Conservation (phyloP, 1,140 invertebrate species). For the Pinna nobilis region DNA sequence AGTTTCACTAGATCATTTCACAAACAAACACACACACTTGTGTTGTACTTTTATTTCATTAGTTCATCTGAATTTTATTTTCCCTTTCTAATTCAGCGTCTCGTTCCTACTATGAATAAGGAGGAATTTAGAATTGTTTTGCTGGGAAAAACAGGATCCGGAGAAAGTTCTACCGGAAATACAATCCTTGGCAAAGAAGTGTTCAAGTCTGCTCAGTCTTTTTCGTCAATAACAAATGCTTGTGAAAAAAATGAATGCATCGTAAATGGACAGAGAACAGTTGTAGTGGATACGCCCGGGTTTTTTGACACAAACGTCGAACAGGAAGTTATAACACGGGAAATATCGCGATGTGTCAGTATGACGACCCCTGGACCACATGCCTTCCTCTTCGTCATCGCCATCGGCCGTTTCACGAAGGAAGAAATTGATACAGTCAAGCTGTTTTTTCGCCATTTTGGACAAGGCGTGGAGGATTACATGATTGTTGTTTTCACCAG, state of each 20-base stretch:
- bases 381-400: constrained; percentile 20
- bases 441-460: constrained; percentile 14
- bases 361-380: constrained; percentile 45
- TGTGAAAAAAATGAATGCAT: background rate
- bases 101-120: no score
- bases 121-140: background rate
- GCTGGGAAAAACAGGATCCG: background rate
- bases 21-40: no score
- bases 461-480: background rate
- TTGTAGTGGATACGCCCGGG: constrained; percentile 31
- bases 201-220: background rate
- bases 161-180: constrained; percentile 17
- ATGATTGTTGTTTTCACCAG: constrained; percentile 21
- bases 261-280: background rate
- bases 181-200: background rate
- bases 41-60: no score
- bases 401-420: constrained; percentile 7
- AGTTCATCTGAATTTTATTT: no score
- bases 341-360: constrained; percentile 38
- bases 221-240: constrained; percentile 7
- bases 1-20: no score
- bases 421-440: constrained; percentile 21
- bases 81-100: no score
- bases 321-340: constrained; percentile 14
- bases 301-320: constrained; percentile 30